Percentiles rank a stretch among this genome's conserved stretches.
Evolutionary conservation across 2,797 vertebrate species (phyloP).

Genomic region (Gallinago nigripennis): DNA sequence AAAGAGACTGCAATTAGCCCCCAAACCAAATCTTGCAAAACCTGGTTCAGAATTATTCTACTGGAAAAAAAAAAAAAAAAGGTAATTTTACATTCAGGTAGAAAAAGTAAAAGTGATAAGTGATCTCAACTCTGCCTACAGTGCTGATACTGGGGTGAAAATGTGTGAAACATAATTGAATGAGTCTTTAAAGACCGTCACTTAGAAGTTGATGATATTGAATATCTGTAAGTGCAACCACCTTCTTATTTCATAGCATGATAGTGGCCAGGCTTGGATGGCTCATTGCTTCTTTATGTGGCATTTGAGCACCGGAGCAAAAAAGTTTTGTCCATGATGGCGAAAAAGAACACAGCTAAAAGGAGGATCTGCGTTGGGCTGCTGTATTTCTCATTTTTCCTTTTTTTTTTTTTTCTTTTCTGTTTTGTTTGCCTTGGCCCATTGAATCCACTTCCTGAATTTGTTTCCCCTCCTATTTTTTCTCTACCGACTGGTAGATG

Average conservation of each 20-base stretch:
- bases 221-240: background rate
- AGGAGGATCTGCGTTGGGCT: background rate
- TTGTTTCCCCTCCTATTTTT: background rate
- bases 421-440: background rate
- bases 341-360: background rate
- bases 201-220: background rate
- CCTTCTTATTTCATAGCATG: background rate
- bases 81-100: background rate
- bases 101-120: constrained; percentile 6
- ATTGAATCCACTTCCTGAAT: background rate
- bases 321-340: background rate
- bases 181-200: background rate
- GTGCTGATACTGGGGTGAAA: background rate
- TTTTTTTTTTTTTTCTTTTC: background rate
- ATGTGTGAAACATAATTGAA: constrained; percentile 1
- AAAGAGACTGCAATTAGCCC: constrained; percentile 4
- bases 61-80: background rate
- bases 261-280: background rate
- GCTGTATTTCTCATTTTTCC: background rate
- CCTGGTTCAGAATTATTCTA: background rate
- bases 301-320: background rate
- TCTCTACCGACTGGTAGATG: accelerated
- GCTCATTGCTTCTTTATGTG: background rate
- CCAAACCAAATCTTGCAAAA: background rate
- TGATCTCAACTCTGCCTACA: background rate